Evolutionary conservation across 2,113 vertebrate species (phyloP).

Genomic region (Thermophis baileyi): DNA sequence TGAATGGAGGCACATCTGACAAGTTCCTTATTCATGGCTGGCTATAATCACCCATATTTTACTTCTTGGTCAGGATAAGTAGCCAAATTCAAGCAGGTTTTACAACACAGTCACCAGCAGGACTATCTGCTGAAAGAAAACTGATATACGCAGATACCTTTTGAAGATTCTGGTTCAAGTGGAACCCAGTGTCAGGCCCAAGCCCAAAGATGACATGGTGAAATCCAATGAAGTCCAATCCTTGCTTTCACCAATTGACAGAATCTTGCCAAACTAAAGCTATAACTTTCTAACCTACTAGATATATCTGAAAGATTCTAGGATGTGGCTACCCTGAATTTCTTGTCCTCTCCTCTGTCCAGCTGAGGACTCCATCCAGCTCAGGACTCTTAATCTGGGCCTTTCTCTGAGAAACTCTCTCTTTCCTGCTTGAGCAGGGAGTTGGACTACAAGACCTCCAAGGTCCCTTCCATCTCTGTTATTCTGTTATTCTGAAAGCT

Average conservation of each 20-base stretch:
- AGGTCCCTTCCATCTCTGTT: background rate
- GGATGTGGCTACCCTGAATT: background rate
- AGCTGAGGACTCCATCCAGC: too few relatives aligned
- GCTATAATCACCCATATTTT: background rate
- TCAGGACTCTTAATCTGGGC: background rate
- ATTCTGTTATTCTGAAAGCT: background rate
- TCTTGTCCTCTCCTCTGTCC: background rate
- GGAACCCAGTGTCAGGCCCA: background rate
- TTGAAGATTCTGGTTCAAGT: background rate
- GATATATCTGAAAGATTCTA: background rate
- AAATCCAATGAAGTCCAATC: background rate
- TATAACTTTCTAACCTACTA: background rate
- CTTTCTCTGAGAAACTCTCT: background rate
- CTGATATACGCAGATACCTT: background rate
- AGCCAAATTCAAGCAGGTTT: background rate
- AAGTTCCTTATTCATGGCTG: background rate
- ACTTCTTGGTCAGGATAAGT: background rate
- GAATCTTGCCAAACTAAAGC: background rate
- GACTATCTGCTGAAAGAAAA: background rate
- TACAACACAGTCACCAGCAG: background rate
- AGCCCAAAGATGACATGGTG: too few relatives aligned
- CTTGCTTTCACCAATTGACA: background rate
- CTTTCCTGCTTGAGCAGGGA: background rate
- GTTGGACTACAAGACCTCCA: too few relatives aligned
- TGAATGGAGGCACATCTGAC: too few relatives aligned